phyloP scores from a whole-genome alignment of 1,140 invertebrate genomes.

The Microplitis demolitor region DNA sequence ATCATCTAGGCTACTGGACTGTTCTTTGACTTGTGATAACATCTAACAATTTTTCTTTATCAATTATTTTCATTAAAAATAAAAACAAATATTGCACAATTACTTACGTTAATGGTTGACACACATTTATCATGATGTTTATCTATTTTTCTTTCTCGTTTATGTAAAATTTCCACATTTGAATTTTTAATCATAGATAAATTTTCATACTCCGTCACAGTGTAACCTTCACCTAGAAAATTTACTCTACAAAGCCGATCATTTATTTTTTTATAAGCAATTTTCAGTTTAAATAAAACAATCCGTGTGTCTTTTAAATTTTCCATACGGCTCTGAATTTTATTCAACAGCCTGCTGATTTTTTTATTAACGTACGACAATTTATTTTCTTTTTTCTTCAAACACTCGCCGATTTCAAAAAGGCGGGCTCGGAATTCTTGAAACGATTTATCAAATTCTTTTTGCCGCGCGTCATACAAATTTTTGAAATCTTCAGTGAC shows the following conservation, averaged over 20 bases:
- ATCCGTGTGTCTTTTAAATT: constrained; percentile 29
- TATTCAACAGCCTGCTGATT: constrained; percentile 14
- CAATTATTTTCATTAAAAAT: background rate
- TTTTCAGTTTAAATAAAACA: constrained; percentile 15
- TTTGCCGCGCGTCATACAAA: background rate
- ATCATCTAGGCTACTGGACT: background rate
- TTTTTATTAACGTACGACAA: background rate
- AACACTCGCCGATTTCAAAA: constrained; percentile 18
- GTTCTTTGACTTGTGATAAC: constrained; percentile 24
- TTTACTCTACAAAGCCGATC: constrained; percentile 14
- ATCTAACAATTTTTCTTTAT: background rate
- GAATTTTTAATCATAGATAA: constrained; percentile 12
- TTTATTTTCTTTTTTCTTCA: background rate
- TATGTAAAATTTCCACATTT: constrained; percentile 21
- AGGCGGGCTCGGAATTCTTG: constrained; percentile 5
- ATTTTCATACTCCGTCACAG: constrained; percentile 32
- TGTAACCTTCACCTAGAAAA: constrained; percentile 25
- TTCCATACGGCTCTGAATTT: constrained; percentile 2
- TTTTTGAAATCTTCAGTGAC: constrained; percentile 17
- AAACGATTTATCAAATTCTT: constrained; percentile 24
- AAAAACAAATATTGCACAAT: background rate
- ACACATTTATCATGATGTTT: constrained; percentile 15
- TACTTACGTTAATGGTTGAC: constrained; percentile 15
- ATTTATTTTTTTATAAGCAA: background rate
- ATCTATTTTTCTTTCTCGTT: constrained; percentile 18